Percentiles rank a stretch among this genome's conserved stretches.
Conservation (phyloP, 2,888 invertebrate species). For the Sarcophaga caerulescens region DNA sequence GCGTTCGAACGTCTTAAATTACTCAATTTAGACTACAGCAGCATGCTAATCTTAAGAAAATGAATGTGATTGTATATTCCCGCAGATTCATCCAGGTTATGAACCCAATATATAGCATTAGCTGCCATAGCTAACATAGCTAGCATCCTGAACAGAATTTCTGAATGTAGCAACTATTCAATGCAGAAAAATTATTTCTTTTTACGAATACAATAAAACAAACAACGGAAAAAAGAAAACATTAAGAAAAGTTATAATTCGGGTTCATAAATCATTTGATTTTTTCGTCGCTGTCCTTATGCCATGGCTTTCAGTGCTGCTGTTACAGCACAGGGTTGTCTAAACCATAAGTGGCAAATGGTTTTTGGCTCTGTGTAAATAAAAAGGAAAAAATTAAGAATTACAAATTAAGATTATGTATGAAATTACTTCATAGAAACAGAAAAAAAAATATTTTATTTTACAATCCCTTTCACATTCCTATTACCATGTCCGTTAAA, state of each 20-base stretch:
- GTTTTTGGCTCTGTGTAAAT: slow-evolving; percentile 14
- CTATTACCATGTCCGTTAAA: background rate
- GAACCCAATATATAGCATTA: too few species aligned
- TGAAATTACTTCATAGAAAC: background rate
- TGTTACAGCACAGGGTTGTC: slow-evolving; percentile 39
- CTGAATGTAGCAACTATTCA: too few species aligned
- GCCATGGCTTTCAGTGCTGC: background rate
- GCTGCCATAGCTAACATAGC: too few species aligned
- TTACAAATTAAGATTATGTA: slow-evolving; percentile 55
- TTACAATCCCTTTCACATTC: slow-evolving; percentile 25
- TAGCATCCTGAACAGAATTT: too few species aligned
- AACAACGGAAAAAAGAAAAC: slow-evolving; percentile 31
- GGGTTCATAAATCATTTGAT: slow-evolving; percentile 69
- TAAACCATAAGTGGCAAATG: slow-evolving; percentile 38
- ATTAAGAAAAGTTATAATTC: slow-evolving; percentile 56
- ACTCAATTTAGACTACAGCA: too few species aligned
- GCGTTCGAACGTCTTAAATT: too few species aligned
- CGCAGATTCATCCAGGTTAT: too few species aligned
- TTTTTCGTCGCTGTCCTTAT: background rate
- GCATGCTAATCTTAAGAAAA: too few species aligned
- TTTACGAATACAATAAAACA: background rate
- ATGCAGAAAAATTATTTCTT: too few species aligned
- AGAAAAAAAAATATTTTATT: slow-evolving; percentile 29
- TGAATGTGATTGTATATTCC: too few species aligned
- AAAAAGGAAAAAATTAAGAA: slow-evolving; percentile 31